A percentile compares a stretch with the other conserved stretches of the same genome.
These are phyloP conservation scores for Phrynocephalus guinanensis DNA, from an alignment of 2,797 vertebrate genomes.

Conservation along the genomic window DNA sequence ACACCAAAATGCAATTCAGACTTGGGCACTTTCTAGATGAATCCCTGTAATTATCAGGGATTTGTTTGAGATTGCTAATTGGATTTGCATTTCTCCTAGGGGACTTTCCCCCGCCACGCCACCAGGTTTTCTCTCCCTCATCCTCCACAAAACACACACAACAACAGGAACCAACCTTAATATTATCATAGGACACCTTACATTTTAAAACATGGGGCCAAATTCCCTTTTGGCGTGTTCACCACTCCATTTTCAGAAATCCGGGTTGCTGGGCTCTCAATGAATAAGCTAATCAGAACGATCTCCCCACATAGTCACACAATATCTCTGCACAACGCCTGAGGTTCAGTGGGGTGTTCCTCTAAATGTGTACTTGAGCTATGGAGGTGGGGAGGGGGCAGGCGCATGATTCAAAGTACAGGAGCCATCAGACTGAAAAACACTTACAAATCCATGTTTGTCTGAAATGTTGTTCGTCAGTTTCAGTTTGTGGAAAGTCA, in stretches of 20 bases:
- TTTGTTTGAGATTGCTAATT: not conserved
- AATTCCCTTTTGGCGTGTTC: no score
- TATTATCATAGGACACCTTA: not conserved
- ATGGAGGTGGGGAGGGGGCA: no score
- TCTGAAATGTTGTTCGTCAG: constrained; percentile 99
- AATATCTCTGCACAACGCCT: not conserved
- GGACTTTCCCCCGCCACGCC: not conserved
- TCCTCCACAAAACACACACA: no score
- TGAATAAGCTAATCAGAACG: no score
- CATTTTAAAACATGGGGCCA: not conserved
- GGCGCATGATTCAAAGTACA: not conserved
- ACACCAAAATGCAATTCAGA: not conserved
- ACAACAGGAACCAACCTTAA: not conserved
- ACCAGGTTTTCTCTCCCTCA: not conserved
- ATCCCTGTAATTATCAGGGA: no score
- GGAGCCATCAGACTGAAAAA: constrained; percentile 15
- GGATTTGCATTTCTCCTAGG: not conserved
- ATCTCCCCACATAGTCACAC: no score
- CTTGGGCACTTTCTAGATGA: not conserved
- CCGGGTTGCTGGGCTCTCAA: no score
- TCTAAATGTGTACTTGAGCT: no score
- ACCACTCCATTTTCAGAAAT: not conserved
- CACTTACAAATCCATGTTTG: constrained; percentile 99
- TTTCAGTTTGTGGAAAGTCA: constrained; percentile 99
- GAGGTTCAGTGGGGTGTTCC: not conserved